Evolutionary conservation across 2,113 vertebrate species (phyloP).

Genomic region (Tylochromis polylepis): DNA sequence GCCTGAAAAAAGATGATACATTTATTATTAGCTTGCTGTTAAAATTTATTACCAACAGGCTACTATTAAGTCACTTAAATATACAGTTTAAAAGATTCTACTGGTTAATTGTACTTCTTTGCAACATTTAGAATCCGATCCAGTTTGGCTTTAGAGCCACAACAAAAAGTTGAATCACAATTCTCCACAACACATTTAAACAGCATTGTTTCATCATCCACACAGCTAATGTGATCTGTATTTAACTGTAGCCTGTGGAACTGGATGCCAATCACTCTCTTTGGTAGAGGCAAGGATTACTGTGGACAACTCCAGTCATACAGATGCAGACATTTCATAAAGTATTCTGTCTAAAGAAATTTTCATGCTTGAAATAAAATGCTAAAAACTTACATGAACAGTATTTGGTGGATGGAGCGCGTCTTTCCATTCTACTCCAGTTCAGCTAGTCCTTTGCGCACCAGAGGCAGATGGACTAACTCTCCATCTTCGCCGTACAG

Average conservation of each 20-base stretch:
- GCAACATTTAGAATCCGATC: neutral
- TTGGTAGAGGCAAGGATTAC: neutral
- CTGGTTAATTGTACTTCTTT: neutral
- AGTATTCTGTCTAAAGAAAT: neutral
- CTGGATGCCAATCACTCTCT: neutral
- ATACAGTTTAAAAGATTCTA: neutral
- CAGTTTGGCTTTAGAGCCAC: neutral
- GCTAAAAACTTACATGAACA: neutral
- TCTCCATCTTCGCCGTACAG: slow-evolving; percentile 73
- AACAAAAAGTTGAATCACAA: neutral
- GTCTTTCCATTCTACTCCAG: slow-evolving; percentile 41
- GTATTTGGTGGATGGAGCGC: neutral
- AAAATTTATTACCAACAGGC: neutral
- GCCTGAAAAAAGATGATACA: neutral
- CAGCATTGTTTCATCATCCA: neutral
- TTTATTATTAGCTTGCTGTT: neutral
- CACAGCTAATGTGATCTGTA: neutral
- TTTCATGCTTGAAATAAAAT: neutral
- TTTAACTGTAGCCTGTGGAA: neutral
- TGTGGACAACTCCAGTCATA: neutral
- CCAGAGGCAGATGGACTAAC: slow-evolving; percentile 77
- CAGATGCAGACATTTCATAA: neutral
- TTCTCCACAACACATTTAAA: neutral
- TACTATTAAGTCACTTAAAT: neutral
- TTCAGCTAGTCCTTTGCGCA: slow-evolving; percentile 82